phyloP scores from a whole-genome alignment of 2,888 invertebrate species.

The Notocelia uddmanniana region DNA sequence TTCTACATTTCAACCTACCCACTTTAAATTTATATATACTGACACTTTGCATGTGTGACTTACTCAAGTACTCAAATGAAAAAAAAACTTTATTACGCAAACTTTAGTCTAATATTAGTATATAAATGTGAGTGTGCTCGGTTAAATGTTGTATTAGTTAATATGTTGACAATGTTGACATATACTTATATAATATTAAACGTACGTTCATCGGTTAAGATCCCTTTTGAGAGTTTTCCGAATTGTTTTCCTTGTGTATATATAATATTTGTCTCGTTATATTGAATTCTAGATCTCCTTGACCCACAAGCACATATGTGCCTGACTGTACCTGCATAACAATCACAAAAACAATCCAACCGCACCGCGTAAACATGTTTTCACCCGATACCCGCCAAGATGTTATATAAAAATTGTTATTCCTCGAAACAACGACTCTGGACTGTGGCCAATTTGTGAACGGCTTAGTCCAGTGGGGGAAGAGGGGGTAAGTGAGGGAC shows the following conservation, averaged over 20 bases:
- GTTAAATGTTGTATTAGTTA: no score
- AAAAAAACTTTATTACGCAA: no score
- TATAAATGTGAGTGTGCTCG: no score
- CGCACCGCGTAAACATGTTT: constrained; percentile 28
- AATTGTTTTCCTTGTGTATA: neutral
- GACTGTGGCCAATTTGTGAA: constrained; percentile 42
- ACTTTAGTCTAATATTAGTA: no score
- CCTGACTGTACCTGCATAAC: constrained; percentile 5
- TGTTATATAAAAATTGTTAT: constrained; percentile 44
- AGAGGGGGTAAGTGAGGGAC: neutral
- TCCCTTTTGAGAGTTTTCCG: neutral
- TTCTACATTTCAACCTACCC: no score
- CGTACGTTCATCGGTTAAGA: no score
- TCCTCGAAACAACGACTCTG: constrained; percentile 41
- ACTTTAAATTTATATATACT: no score
- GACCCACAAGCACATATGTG: neutral
- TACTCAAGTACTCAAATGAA: no score
- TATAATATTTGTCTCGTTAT: neutral
- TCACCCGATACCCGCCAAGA: constrained; percentile 18
- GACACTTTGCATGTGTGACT: no score
- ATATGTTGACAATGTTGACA: no score
- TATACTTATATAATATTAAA: no score
- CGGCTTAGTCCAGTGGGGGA: constrained; percentile 40
- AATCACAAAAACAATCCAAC: neutral
- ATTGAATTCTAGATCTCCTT: neutral